Base-by-base conservation (phyloP, 2,888 invertebrate species). In the Drosophila suboccidentalis region DNA sequence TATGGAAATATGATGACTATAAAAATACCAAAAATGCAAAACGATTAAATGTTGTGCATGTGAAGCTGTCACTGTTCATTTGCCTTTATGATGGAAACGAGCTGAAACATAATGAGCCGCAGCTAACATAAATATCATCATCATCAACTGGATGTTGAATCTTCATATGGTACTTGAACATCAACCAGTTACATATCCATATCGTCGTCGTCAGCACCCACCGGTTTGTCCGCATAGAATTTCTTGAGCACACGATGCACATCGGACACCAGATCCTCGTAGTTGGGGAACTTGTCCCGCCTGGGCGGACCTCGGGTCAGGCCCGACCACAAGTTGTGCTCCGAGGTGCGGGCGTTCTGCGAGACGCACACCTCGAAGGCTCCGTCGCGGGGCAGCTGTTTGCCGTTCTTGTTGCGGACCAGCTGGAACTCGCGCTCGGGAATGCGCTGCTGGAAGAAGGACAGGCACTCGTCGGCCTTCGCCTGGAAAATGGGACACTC, bases 401-500 rank as follows among this genome's bases (percentile, higher is more conserved):
- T 90, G 3, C 90, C 90, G 43, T 87, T 79, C 32, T 61, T 67
- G 66, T 92, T 92, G 34, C 87, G 80, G 1, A 91, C 73, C 53
- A 92, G 54, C 46, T 83, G 82, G 57, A 92, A 90, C 32, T 82
- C 71, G 4, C 91, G 87, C 9, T 90, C 87, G 0, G 92, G 91
- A n/a, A 90, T 86, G 26, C 76, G 53, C 0, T 70, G 36, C 68
- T 83, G 68, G 26, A 92, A 63, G 50, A 77, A 92, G 4, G 50
- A 32, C 0, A 74, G 29, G 13, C 91, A 89, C 51, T 92, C 91
- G 0, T 90, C 82, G 3, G 92, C 92, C 54, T 92, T 92, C 0
- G 59, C 71, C 29, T 81, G 69, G 44, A 91, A 92, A 44, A 92
- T 90, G 34, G 91, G 92, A 41, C 92, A 92, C 65, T 92, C 92